A percentile compares a stretch with the other conserved stretches of the same genome.
Evolutionary conservation across 2,797 vertebrate genomes (phyloP).

Genomic region (Tarsius wallacei): DNA sequence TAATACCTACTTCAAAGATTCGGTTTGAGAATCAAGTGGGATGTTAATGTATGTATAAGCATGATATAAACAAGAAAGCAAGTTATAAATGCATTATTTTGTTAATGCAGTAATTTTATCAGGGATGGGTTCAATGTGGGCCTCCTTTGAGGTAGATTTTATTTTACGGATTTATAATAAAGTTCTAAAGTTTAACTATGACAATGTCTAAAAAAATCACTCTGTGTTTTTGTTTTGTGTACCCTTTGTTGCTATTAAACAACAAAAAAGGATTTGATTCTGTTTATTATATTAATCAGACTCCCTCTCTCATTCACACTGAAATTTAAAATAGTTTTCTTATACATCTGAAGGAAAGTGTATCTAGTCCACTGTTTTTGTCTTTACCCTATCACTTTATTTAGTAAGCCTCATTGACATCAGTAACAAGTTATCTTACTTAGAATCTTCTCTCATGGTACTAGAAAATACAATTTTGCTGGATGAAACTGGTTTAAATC

Average conservation of each 20-base stretch:
- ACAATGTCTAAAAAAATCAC: background rate
- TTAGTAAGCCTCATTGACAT: background rate
- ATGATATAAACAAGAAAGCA: slow-evolving; percentile 17
- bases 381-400: background rate
- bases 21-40: background rate
- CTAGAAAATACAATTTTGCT: background rate
- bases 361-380: background rate
- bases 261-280: background rate
- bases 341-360: background rate
- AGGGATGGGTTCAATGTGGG: background rate
- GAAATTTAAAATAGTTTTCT: background rate
- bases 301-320: background rate
- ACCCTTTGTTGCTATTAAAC: background rate
- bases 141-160: background rate
- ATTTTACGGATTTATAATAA: background rate
- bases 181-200: slow-evolving; percentile 42
- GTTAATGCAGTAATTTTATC: slow-evolving; percentile 26
- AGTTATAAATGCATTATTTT: background rate
- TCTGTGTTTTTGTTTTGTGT: background rate
- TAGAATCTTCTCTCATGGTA: background rate
- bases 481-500: background rate
- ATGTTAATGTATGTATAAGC: background rate
- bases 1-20: slow-evolving; percentile 7
- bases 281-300: background rate
- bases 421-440: slow-evolving; percentile 41